Evolutionary conservation across 2,113 vertebrate species (phyloP).

Genomic region (Delphinus delphis): DNA sequence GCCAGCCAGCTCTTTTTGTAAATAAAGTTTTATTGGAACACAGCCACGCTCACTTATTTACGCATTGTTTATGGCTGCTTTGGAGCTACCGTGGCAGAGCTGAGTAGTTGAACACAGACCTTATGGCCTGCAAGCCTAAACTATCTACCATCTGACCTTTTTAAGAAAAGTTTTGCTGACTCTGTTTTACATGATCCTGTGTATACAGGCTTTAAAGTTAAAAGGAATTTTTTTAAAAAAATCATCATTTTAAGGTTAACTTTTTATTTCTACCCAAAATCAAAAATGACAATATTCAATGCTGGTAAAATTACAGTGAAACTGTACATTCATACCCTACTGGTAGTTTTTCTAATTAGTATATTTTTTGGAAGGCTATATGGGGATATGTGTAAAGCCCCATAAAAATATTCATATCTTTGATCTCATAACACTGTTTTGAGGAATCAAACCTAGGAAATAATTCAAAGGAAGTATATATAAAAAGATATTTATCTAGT

Average conservation of each 20-base stretch:
- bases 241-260: not conserved
- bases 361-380: not conserved
- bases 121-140: not conserved
- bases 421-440: not conserved
- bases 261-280: not conserved
- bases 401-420: not conserved
- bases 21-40: slow-evolving; percentile 19
- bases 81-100: not conserved
- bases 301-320: not conserved
- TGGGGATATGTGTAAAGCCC: not conserved
- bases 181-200: not conserved
- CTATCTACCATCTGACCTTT: not conserved
- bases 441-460: not conserved
- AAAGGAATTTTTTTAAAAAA: not conserved
- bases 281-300: not conserved
- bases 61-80: not conserved
- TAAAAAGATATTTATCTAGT: not conserved
- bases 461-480: not conserved
- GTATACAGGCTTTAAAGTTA: not conserved
- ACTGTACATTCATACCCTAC: not conserved
- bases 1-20: not conserved
- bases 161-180: not conserved
- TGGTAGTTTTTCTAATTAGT: not conserved
- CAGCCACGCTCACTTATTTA: not conserved
- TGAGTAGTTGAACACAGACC: not conserved